Conservation (phyloP, 2,113 vertebrate genomes). For the Tautogolabrus adspersus region DNA sequence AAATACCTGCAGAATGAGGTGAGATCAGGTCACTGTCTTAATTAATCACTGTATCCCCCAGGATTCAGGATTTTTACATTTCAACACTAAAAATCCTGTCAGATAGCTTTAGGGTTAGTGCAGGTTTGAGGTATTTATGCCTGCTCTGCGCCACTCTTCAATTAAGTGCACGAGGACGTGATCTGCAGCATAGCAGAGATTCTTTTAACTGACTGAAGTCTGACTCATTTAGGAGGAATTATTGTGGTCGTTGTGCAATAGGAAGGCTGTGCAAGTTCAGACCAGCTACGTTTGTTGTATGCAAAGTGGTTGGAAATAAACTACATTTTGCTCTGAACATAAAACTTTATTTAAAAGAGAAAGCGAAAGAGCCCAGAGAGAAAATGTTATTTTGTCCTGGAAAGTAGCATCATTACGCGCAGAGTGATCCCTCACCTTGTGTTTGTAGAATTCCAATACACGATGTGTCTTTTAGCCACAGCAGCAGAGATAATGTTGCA, state of each 20-base stretch:
- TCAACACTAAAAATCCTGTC: not conserved
- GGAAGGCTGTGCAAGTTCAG: slow-evolving; percentile 42
- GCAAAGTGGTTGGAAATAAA: not conserved
- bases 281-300: slow-evolving; percentile 19
- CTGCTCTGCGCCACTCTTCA: slow-evolving; percentile 4
- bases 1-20: slow-evolving; percentile 12
- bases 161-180: slow-evolving; percentile 27
- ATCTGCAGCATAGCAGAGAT: slow-evolving; percentile 61
- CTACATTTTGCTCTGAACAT: not conserved
- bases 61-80: not conserved
- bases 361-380: not conserved
- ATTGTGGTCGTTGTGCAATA: slow-evolving; percentile 51
- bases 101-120: slow-evolving; percentile 1
- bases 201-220: slow-evolving; percentile 45
- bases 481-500: slow-evolving; percentile 71
- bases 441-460: slow-evolving; percentile 86
- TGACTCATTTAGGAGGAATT: slow-evolving; percentile 63
- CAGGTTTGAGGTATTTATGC: slow-evolving; percentile 7
- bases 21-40: slow-evolving; percentile 25
- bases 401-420: not conserved
- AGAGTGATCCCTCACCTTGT: slow-evolving; percentile 73
- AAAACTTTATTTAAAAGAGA: not conserved
- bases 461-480: slow-evolving; percentile 78
- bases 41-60: not conserved
- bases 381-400: not conserved